Evolutionary conservation across 2,888 invertebrate species (phyloP), one percentile per base, ranked within the genome.

Genomic region (Sinelater perroti): DNA sequence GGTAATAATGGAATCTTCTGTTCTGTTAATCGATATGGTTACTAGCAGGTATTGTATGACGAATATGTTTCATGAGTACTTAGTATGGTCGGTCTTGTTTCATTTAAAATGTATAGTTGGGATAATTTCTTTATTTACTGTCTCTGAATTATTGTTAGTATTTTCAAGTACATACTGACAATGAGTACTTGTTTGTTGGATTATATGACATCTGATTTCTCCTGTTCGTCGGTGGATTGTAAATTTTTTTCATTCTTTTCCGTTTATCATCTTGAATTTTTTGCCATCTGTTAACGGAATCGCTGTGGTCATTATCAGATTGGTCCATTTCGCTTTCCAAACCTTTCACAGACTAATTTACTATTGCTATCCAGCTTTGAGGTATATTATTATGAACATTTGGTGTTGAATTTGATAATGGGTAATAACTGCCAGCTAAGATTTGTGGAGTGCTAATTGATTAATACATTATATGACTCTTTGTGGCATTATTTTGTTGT

Each of bases 391-490:
- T 24, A 6, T 24, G 24, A 6, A 24, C 5, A 24, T 24, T 24
- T 30, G 11, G 30, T 30, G 30, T 30, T 30, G 30, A n/a, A 30
- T 30, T 30, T 30, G 30, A 30, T 30, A 30, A 30, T 30, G 30
- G 6, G 11, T 30, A n/a, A n/a, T 30, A 30, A 4, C 10, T 3
- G n/a, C 30, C 30, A 30, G 6, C 10, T 6, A 11, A 11, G 30
- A 30, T n/a, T 30, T 30, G 30, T 30, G 30, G 11, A 30, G 4
- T 30, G 30, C 10, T 30, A 30, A 6, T n/a, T 4, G 30, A 11
- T 30, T 30, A 11, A 30, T 10, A 30, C 30, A 8, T 4, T 30
- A n/a, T 30, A 10, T 30, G 30, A 6, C 30, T 30, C 11, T 30
- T 8, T 8, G 3, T 3, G 10, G 4, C 30, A 30, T n/a, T 30